These are phyloP conservation scores for Acheta domesticus DNA, from an alignment of 2,888 invertebrate species.

Conservation along the genomic window DNA sequence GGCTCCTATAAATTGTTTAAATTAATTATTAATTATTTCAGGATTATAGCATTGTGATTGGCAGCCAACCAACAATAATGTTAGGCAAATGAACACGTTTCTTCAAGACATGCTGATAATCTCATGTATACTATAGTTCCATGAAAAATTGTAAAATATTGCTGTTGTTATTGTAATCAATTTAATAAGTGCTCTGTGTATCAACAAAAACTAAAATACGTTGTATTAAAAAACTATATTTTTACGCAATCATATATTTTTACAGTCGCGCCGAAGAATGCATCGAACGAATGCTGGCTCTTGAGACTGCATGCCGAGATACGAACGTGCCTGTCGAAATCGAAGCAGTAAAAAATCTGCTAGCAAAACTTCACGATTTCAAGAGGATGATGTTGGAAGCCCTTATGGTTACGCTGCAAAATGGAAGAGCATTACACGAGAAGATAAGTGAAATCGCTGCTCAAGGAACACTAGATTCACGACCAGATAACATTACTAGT, in stretches of 20 bases:
- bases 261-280: slow-evolving; percentile 63
- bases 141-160: too few species aligned
- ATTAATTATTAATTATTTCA: too few species aligned
- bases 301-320: slow-evolving; percentile 67
- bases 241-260: too few species aligned
- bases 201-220: too few species aligned
- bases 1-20: too few species aligned
- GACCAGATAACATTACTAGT: slow-evolving; percentile 59
- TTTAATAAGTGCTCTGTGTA: not conserved
- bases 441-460: slow-evolving; percentile 70
- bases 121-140: too few species aligned
- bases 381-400: slow-evolving; percentile 69
- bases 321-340: slow-evolving; percentile 67
- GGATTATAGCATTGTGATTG: too few species aligned
- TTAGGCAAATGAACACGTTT: too few species aligned
- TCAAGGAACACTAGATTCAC: slow-evolving; percentile 71
- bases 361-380: slow-evolving; percentile 68
- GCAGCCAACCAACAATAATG: too few species aligned
- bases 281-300: slow-evolving; percentile 61
- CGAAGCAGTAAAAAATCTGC: slow-evolving; percentile 64
- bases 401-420: slow-evolving; percentile 74
- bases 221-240: too few species aligned
- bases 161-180: too few species aligned
- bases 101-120: too few species aligned
- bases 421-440: slow-evolving; percentile 71